Evolutionary conservation across 1,140 invertebrate genomes (phyloP), one percentile per base, ranked within the genome.

Genomic region (Dysdera silvatica): DNA sequence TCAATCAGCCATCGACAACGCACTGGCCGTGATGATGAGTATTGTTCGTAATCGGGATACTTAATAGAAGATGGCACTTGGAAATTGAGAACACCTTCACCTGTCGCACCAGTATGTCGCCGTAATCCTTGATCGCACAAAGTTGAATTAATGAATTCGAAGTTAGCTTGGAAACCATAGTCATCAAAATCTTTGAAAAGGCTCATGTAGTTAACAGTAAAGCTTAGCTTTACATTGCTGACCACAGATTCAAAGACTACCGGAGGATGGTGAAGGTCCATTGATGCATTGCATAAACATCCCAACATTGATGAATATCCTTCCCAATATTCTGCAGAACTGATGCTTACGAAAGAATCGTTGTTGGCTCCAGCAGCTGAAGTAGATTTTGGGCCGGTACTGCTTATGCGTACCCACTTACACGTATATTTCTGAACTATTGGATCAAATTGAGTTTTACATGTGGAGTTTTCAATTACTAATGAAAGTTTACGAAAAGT

Each of bases 101-200:
- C 67, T 32, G 48, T 63, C 1, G 40, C 32, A 32, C 65, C 65
- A 18, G 37, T 55, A 5, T 65, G 58, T 23, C 61, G 41, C 5
- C 53, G 40, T 16, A 67, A 41, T 12, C 60, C 65, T 29, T 37
- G 55, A 18, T 76, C 53, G 83, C 81, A 65, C 10, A 23, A 23
- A 7, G 55, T 53, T 35, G 45, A 47, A 70, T 86, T 83, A 0
- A 89, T 78, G 69, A 90, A 91, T 71, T 91, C 87, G 70, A 85
- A 89, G 23, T 81, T 83, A 20, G 86, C 89, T 74, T 91, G 87
- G 72, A 93, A 91, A 60, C 84, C 85, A 35, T 90, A 81, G 58
- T 87, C 86, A 49, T 85, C 82, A 71, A 87, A 90, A 76, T 94
- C 90, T 69, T 92, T 88, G 4, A 84, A 77, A 1, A 87, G 82